Conservation (phyloP, 1,140 invertebrate genomes). For the Scaptomyza hsui region DNA sequence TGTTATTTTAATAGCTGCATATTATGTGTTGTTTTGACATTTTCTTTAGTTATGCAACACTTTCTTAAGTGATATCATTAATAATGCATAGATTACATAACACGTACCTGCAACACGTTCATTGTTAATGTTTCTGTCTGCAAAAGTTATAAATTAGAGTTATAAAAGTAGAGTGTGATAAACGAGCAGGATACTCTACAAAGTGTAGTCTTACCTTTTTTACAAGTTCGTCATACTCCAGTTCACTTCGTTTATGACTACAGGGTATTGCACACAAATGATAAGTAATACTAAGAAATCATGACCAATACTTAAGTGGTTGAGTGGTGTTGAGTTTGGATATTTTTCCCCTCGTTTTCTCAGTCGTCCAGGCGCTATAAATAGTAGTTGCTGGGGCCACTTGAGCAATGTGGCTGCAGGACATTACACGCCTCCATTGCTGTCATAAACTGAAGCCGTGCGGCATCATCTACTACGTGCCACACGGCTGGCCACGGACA, state of each 20-base stretch:
- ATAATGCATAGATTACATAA: slow-evolving; percentile 30
- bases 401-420: slow-evolving; percentile 1
- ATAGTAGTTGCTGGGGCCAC: slow-evolving; percentile 16
- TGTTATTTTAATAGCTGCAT: slow-evolving; percentile 3
- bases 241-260: not conserved
- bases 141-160: too few relatives aligned
- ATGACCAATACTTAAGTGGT: slow-evolving; percentile 26
- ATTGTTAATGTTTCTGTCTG: slow-evolving; percentile 28
- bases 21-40: not conserved
- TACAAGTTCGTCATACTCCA: too few relatives aligned
- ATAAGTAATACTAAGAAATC: not conserved
- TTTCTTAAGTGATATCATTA: slow-evolving; percentile 44
- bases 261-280: slow-evolving; percentile 14
- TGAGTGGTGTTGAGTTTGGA: slow-evolving; percentile 2
- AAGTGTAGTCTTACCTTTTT: too few relatives aligned
- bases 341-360: not conserved
- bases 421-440: slow-evolving; percentile 6
- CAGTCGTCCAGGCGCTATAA: not conserved
- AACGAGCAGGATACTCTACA: not conserved
- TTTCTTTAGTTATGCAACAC: slow-evolving; percentile 18
- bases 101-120: slow-evolving; percentile 17
- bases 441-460: slow-evolving; percentile 15
- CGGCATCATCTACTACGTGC: slow-evolving; percentile 8
- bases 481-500: slow-evolving; percentile 8
- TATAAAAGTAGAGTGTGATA: not conserved